These are phyloP conservation scores for Lepidothrix coronata DNA, from an alignment of 2,113 vertebrate genomes.

Conservation along the genomic window DNA sequence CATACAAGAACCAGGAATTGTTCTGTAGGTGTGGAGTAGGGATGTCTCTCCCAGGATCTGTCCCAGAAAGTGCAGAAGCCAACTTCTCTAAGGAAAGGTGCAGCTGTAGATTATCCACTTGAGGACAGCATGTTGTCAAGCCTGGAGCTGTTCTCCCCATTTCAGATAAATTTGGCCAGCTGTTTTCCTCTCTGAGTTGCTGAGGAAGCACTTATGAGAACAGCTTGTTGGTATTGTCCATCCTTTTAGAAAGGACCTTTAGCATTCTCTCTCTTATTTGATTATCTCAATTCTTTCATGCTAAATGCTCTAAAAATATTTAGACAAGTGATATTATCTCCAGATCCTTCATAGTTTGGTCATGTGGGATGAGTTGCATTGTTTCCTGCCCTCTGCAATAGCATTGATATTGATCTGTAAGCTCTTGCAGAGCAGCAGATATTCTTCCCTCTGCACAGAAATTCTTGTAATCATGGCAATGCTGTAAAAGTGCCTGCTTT, in stretches of 20 bases:
- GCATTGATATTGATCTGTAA: background rate
- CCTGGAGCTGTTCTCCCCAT: background rate
- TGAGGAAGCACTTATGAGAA: background rate
- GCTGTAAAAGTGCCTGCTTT: background rate
- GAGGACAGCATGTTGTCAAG: background rate
- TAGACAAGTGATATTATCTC: background rate
- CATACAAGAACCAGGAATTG: background rate
- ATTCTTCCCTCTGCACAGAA: background rate
- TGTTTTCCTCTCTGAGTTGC: background rate
- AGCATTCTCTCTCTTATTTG: background rate
- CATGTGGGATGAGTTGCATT: background rate
- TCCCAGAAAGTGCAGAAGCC: background rate
- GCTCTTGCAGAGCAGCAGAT: slow-evolving; percentile 2
- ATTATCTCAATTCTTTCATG: background rate
- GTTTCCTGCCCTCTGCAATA: background rate
- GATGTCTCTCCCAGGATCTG: background rate
- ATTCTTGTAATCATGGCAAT: background rate
- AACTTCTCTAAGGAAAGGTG: background rate
- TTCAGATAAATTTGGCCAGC: background rate
- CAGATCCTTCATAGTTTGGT: background rate
- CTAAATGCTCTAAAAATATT: background rate
- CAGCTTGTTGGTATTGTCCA: background rate
- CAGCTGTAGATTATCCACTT: background rate
- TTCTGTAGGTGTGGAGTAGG: background rate
- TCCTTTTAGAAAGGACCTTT: background rate